Evolutionary conservation across 2,797 vertebrate genomes (phyloP), one percentile per base, ranked within the genome.

Genomic region (Sebastes taczanowskii): DNA sequence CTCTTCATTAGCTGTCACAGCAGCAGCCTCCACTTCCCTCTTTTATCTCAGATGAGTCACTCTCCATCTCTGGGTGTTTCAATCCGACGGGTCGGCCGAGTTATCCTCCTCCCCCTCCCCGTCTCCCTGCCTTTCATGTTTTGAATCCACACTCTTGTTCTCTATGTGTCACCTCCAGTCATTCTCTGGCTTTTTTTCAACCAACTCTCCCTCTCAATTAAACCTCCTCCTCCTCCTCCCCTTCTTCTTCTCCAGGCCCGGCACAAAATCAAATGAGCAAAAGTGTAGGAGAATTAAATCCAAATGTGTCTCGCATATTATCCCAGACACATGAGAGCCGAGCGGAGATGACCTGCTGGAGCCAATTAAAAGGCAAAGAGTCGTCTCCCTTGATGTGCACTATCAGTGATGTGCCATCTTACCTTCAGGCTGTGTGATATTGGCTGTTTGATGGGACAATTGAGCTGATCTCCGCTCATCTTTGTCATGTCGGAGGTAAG

Each of bases 31-130:
- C 68, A 64, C 84, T 83, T 85, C 87, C 84, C 83, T 74, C 92
- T 95, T 94, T 96, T 93, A 95, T 95, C 94, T 90, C 70, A 74
- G 77, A 89, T 91, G 87, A 91, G 91, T 91, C 89, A 87, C 83
- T 84, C 89, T 90, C 82, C 83, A 86, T 93, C 86, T 89, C 71
- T 62, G 80, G 85, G 80, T 86, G 81, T 91, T 93, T 93, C 92
- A 88, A 79, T 92, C 91, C 80, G 20, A 90, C 69, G 79, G 85
- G 85, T 89, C 72, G 80, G 64, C 74, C 62, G 13, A 77, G 77
- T 78, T 63, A 42, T 9, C 59, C 61, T 2, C 75, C 65, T 1
- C 32, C 56, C 18, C 65, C 55, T 18, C 61, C 72, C 83, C 63
- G 35, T 30, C 74, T 10, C 53, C 16, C 67, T 27, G 49, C 79